A percentile compares a stretch with the other conserved stretches of the same genome.
Conservation (phyloP, 2,113 vertebrate genomes). For the Hippocampus barbouri region DNA sequence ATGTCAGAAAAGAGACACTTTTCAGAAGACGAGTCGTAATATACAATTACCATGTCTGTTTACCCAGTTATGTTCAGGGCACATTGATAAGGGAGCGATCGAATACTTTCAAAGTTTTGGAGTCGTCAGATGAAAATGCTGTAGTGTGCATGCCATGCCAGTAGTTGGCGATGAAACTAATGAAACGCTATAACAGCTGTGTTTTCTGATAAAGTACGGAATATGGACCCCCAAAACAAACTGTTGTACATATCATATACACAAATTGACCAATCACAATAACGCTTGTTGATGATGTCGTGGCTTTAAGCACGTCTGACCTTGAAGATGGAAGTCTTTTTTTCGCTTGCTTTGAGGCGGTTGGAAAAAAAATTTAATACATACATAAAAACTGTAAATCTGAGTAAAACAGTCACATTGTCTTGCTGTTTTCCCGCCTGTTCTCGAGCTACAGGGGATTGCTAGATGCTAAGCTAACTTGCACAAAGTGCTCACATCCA, state of each 20-base stretch:
- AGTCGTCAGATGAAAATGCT: background rate
- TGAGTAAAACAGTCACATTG: too few relatives aligned
- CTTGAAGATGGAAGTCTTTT: too few relatives aligned
- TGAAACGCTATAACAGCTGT: background rate
- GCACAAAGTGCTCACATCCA: too few relatives aligned
- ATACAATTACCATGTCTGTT: background rate
- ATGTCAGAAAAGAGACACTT: conserved; percentile 58
- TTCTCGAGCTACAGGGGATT: too few relatives aligned
- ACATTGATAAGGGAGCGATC: background rate
- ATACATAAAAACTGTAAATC: too few relatives aligned
- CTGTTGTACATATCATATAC: background rate
- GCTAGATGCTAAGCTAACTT: too few relatives aligned
- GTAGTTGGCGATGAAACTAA: background rate
- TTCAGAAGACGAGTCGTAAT: conserved; percentile 58
- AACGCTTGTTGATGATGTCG: too few relatives aligned
- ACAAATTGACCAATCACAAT: too few relatives aligned
- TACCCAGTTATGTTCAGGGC: background rate
- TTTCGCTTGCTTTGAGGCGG: too few relatives aligned
- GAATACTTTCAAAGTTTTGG: background rate
- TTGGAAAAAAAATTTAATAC: too few relatives aligned
- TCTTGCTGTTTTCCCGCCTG: too few relatives aligned
- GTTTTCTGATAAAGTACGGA: background rate
- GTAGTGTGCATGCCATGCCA: background rate
- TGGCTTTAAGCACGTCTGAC: too few relatives aligned
- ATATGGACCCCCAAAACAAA: background rate